Evolutionary conservation across 2,113 vertebrate genomes (phyloP).

Genomic region (Tachysurus vachellii): DNA sequence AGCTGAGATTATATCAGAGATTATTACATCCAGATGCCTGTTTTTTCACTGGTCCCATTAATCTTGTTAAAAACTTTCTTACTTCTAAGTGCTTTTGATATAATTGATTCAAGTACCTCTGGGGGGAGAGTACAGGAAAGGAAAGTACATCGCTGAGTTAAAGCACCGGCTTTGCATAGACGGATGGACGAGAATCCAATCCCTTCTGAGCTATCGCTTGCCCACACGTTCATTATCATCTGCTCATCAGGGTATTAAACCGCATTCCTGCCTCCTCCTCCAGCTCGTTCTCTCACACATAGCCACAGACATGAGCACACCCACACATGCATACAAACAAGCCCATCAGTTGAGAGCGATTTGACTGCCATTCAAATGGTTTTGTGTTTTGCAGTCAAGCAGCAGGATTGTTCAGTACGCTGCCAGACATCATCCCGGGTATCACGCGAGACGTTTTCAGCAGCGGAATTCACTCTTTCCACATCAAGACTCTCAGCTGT

Average conservation of each 20-base stretch:
- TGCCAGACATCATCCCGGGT: background rate
- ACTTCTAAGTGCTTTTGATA: slow-evolving; percentile 65
- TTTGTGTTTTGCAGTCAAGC: slow-evolving; percentile 49
- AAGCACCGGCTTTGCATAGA: slow-evolving; percentile 39
- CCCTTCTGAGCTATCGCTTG: slow-evolving; percentile 22
- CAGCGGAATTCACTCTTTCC: slow-evolving; percentile 31
- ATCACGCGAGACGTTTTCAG: background rate
- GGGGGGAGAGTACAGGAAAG: slow-evolving; percentile 46
- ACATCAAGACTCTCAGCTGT: slow-evolving; percentile 46
- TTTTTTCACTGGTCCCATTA: slow-evolving; percentile 58
- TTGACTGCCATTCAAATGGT: slow-evolving; percentile 73
- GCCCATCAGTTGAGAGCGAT: slow-evolving; percentile 65
- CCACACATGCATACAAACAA: slow-evolving; percentile 13
- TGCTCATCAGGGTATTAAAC: slow-evolving; percentile 10
- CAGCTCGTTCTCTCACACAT: slow-evolving; percentile 27
- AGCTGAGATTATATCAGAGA: slow-evolving; percentile 22
- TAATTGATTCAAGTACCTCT: slow-evolving; percentile 65
- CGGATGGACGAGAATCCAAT: slow-evolving; percentile 36
- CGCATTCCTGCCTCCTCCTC: slow-evolving; percentile 37
- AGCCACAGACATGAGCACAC: slow-evolving; percentile 30
- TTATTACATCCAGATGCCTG: slow-evolving; percentile 36
- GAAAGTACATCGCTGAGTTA: slow-evolving; percentile 4
- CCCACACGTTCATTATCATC: slow-evolving; percentile 45
- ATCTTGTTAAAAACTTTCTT: slow-evolving; percentile 68
- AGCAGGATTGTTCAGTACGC: slow-evolving; percentile 36